Evolutionary conservation across 2,888 invertebrate species (phyloP).

Genomic region (Apotomis turbidana): DNA sequence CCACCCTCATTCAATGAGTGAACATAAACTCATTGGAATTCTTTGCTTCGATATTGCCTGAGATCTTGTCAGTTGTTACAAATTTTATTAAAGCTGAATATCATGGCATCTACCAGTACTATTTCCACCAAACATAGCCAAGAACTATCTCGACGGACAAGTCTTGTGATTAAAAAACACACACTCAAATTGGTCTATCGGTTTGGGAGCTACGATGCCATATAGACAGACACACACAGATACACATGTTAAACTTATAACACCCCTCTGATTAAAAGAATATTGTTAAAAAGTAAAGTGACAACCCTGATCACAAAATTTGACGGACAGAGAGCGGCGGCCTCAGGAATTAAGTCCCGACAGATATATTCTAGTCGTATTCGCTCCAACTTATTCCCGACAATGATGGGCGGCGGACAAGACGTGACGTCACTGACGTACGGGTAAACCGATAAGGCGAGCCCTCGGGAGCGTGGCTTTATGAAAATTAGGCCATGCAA

Average conservation of each 20-base stretch:
- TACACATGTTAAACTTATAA: no score
- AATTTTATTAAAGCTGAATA: no score
- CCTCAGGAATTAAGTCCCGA: slow-evolving; percentile 70
- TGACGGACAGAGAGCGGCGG: slow-evolving; percentile 68
- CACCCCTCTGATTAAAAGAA: neutral
- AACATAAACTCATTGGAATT: neutral
- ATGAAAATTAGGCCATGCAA: slow-evolving; percentile 41
- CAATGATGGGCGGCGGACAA: slow-evolving; percentile 64
- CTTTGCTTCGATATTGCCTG: no score
- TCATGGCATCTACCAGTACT: no score
- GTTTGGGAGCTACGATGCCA: no score
- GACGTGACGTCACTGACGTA: slow-evolving; percentile 36
- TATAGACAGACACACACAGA: no score
- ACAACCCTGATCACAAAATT: slow-evolving; percentile 69
- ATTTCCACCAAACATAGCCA: no score
- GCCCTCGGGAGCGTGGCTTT: slow-evolving; percentile 44
- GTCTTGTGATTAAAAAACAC: no score
- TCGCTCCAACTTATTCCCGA: slow-evolving; percentile 63
- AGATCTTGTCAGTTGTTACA: no score
- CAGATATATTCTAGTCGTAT: slow-evolving; percentile 57
- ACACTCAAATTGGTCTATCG: no score
- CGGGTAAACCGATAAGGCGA: slow-evolving; percentile 43
- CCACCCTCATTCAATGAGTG: no score
- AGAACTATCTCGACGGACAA: no score
- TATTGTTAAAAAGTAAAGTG: slow-evolving; percentile 40